Evolutionary conservation across 2,888 invertebrate species (phyloP), one percentile per base, ranked within the genome.

Genomic region (Anarsia innoxiella): DNA sequence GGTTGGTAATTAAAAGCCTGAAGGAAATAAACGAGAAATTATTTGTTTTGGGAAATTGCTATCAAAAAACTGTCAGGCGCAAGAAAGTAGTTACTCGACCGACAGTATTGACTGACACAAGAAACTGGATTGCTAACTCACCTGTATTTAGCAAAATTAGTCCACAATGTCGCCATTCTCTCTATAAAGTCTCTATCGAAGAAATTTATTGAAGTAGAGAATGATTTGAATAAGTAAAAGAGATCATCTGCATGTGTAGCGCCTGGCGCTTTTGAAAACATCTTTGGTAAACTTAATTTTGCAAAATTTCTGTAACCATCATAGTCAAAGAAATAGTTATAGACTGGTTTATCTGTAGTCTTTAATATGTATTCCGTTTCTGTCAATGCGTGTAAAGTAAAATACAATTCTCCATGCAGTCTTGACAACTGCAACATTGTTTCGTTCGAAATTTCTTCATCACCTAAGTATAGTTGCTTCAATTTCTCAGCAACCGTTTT

Each of bases 101-200:
- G n/a, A n/a, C n/a, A n/a, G n/a, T n/a, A n/a, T n/a, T n/a, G n/a
- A n/a, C n/a, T n/a, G n/a, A n/a, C n/a, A n/a, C n/a, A n/a, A n/a
- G n/a, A n/a, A n/a, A n/a, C n/a, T n/a, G n/a, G n/a, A n/a, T n/a
- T n/a, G n/a, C n/a, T 5, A 19, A 52, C 64, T 55, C 39, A 71
- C 75, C 76, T 67, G 44, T 59, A 70, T 51, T 79, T 79, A 0
- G 76, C 79, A 40, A 79, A 79, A 42, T 79, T 77, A 0, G 77
- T 76, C 78, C 77, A 78, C 52, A 78, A 36, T 0, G 69, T 67
- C 0, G 72, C 61, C 48, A 78, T 53, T 32, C 43, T 60, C 0
- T 73, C 55, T 9, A 78, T 69, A 65, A 77, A 75, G 23, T 57
- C 44, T 4, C 39, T 45, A 36, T 79, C 79, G 25, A 70, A 66